A percentile compares a stretch with the other conserved stretches of the same genome.
These are phyloP conservation scores for Uloborus plumipes DNA, from an alignment of 2,888 invertebrate genomes.

Conservation along the genomic window DNA sequence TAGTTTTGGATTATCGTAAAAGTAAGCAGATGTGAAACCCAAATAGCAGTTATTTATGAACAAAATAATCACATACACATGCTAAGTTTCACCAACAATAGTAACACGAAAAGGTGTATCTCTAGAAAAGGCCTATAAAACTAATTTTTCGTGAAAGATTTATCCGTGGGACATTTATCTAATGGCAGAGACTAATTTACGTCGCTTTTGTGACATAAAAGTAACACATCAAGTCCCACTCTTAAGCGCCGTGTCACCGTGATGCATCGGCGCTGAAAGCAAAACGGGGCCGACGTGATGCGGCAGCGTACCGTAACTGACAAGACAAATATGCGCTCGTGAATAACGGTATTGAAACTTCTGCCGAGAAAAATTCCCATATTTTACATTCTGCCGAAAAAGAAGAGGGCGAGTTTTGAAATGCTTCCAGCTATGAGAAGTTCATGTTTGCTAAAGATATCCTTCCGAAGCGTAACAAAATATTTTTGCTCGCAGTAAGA, in stretches of 20 bases:
- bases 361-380: slow-evolving; percentile 55
- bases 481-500: too few relatives aligned
- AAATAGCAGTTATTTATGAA: too few relatives aligned
- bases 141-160: slow-evolving; percentile 59
- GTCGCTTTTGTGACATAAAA: slow-evolving; percentile 26
- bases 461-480: too few relatives aligned
- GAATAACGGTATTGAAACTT: slow-evolving; percentile 54
- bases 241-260: slow-evolving; percentile 10
- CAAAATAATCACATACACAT: too few relatives aligned
- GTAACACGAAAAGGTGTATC: too few relatives aligned
- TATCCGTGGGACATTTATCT: slow-evolving; percentile 46
- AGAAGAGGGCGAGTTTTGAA: too few relatives aligned
- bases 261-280: slow-evolving; percentile 35
- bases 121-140: slow-evolving; percentile 35
- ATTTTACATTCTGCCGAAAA: slow-evolving; percentile 26
- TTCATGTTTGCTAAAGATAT: too few relatives aligned
- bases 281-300: slow-evolving; percentile 12
- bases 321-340: slow-evolving; percentile 45
- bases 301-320: slow-evolving; percentile 36
- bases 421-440: too few relatives aligned
- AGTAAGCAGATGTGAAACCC: too few relatives aligned
- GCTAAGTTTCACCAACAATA: too few relatives aligned
- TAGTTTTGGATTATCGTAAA: too few relatives aligned
- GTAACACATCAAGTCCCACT: slow-evolving; percentile 50
- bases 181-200: slow-evolving; percentile 57